Conservation (phyloP, 2,888 invertebrate species). For the Chloroclysta siterata region DNA sequence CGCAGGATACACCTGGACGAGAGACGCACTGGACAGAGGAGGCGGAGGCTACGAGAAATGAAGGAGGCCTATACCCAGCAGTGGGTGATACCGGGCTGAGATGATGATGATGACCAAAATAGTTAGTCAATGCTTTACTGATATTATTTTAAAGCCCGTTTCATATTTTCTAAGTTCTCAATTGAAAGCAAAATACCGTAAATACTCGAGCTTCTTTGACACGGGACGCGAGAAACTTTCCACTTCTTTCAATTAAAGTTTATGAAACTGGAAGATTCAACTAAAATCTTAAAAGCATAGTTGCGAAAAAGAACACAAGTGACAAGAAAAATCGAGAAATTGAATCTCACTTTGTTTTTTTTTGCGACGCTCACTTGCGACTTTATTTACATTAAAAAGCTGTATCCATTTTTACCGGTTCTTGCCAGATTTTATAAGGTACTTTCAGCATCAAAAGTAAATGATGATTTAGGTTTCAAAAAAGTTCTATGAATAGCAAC, state of each 20-base stretch:
- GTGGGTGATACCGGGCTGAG: no score
- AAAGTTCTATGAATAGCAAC: no score
- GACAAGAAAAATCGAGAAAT: conserved; percentile 22
- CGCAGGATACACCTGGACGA: no score
- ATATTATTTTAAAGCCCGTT: not conserved
- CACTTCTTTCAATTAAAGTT: conserved; percentile 29
- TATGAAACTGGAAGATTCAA: conserved; percentile 25
- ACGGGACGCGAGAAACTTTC: conserved; percentile 23
- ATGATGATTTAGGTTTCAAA: no score
- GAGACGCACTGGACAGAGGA: no score
- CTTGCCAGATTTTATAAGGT: no score
- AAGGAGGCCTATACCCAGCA: no score
- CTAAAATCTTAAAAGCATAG: conserved; percentile 26
- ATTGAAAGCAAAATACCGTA: conserved; percentile 19
- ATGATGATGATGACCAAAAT: no score
- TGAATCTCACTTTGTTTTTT: conserved; percentile 33
- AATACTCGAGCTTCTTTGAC: conserved; percentile 23
- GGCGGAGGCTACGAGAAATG: no score
- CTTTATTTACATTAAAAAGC: conserved; percentile 8
- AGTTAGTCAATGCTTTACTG: not conserved
- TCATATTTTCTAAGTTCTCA: conserved; percentile 7
- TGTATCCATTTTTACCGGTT: not conserved
- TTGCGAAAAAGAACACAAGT: conserved; percentile 34
- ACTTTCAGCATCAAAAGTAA: no score
- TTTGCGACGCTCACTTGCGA: conserved; percentile 21